These are phyloP conservation scores for Julus scandinavius DNA, from an alignment of 2,888 invertebrate species.

Conservation along the genomic window DNA sequence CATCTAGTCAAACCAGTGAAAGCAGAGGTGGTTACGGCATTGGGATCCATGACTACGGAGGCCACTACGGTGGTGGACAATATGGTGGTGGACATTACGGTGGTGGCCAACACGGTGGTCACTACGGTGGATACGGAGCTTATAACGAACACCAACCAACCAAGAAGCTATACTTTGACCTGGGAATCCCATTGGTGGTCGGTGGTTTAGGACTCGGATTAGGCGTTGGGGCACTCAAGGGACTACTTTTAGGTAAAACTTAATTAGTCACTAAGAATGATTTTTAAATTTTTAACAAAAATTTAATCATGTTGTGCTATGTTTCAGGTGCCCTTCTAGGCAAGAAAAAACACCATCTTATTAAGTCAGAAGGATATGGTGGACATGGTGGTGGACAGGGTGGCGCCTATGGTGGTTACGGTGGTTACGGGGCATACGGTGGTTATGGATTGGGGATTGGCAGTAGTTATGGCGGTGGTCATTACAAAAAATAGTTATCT, in stretches of 20 bases:
- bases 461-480: background rate
- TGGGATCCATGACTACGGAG: background rate
- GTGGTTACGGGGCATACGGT: background rate
- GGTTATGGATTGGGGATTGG: constrained; percentile 28
- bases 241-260: constrained; percentile 27
- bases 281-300: background rate
- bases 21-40: constrained; percentile 38
- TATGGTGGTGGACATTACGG: constrained; percentile 31
- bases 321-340: constrained; percentile 45
- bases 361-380: constrained; percentile 25
- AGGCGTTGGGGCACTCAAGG: constrained; percentile 54
- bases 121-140: constrained; percentile 19
- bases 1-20: background rate
- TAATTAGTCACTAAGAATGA: background rate
- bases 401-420: constrained; percentile 48
- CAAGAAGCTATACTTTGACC: constrained; percentile 48
- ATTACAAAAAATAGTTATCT: background rate
- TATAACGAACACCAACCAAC: background rate
- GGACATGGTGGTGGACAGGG: background rate
- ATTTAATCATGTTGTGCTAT: background rate
- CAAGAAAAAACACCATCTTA: constrained; percentile 50
- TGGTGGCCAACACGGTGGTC: constrained; percentile 8
- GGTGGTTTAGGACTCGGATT: constrained; percentile 52
- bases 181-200: constrained; percentile 50
- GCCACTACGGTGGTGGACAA: background rate